Base-by-base conservation (phyloP, 1,140 invertebrate genomes). In the Antheraea mylitta region DNA sequence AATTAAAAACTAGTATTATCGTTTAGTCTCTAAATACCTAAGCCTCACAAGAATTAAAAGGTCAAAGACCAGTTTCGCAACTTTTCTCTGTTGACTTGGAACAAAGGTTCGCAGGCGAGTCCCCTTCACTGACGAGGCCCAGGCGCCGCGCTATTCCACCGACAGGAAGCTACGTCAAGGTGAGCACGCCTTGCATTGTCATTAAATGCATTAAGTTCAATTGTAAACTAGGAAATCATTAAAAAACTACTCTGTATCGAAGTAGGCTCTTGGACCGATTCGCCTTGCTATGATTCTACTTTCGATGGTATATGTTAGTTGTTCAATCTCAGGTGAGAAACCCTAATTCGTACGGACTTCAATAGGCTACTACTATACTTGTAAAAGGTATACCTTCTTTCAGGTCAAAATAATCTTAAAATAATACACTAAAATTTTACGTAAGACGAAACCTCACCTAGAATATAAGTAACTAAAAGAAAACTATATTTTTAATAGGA, bases 11-110 rank as follows among this genome's bases (percentile, higher is more conserved):
- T 22, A 13, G 4, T 53, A 53, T 53, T 53, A 7, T 53, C 11
- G 11, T 53, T 53, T 2, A 16, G 16, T 16, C 9, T 22, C 30
- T 22, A 61, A 61, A 30, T 63, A 63, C 61, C 37, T 37, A 36
- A 63, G 30, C 37, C 22, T 37, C 16, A 11, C 37, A 63, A 63
- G 38, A 65, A 69, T 48, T 66, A 69, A 72, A 86, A 88, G 84
- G 84, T 85, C 83, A 84, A 73, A 77, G 72, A 85, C 81, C 75
- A 80, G 83, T 85, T 82, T 81, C 75, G 80, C 82, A 81, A 86
- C 80, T 85, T 85, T 82, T 84, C 77, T 76, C 74, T 78, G 77
- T 77, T 72, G 62, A 67, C 66, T 77, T 68, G 71, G 79, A 85
- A 88, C 83, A 88, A 88, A 88, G 81, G 72, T 64, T 75, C 53